Conservation (phyloP, 2,888 invertebrate genomes). For the Pseudococcus jackbeardsleyi region DNA sequence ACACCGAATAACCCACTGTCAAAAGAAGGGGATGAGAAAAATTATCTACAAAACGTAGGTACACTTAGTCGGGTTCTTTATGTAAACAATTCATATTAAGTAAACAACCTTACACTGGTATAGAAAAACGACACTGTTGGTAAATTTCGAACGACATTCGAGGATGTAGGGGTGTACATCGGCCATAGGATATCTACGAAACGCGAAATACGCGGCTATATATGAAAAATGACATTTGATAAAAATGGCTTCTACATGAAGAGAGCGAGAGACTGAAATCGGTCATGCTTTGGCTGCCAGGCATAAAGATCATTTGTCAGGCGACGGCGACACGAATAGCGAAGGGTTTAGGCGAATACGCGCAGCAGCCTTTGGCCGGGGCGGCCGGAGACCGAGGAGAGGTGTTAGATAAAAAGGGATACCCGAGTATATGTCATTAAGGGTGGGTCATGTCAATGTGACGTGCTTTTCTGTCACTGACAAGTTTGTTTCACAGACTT, state of each 20-base stretch:
- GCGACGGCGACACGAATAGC: neutral
- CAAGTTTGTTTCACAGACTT: constrained; percentile 62
- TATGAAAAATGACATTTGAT: constrained; percentile 61
- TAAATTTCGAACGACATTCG: constrained; percentile 47
- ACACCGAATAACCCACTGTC: no score
- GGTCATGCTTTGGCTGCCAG: constrained; percentile 62
- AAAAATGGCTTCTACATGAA: constrained; percentile 60
- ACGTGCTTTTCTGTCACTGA: constrained; percentile 63
- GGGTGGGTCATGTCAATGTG: constrained; percentile 64
- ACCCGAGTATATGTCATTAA: constrained; percentile 62
- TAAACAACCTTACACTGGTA: neutral
- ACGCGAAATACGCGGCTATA: neutral
- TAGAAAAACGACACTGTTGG: neutral
- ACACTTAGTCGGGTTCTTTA: neutral
- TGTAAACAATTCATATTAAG: constrained; percentile 13
- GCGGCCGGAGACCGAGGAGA: no score
- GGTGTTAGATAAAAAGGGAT: constrained; percentile 50
- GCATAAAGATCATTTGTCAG: constrained; percentile 59
- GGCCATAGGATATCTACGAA: neutral
- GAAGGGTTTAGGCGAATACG: constrained; percentile 8
- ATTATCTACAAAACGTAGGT: neutral
- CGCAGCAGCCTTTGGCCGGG: neutral
- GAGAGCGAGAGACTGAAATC: constrained; percentile 39
- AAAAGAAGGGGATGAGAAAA: neutral
- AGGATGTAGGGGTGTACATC: neutral